Base-by-base conservation (phyloP, 64 coral and sea anemone species). In the Pachyseris speciosa region DNA sequence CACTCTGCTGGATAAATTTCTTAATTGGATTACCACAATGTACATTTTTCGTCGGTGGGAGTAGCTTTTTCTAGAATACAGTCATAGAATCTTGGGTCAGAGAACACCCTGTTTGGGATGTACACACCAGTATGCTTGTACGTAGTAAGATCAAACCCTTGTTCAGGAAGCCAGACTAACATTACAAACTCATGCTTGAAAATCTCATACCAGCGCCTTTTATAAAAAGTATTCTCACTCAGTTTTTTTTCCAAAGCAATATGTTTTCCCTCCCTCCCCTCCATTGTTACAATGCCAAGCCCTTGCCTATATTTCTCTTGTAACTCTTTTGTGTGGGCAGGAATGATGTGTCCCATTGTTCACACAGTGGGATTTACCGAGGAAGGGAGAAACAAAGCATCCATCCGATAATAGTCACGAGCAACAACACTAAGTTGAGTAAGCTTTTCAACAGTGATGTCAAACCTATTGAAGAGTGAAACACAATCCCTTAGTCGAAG, bases 161-260 rank as follows among this genome's bases (percentile, higher is more conserved):
- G 69, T 50, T 72, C 25, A 68, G 83, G 43, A 31, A 85, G 67
- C 64, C 83, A 83, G 11, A 85, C 47, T 11, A 85, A 47, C 83
- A 73, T 87, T 30, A 87, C 84, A 87, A 83, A 83, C 78, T 83
- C 52, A 63, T 83, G 78, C 78, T 63, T 20, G 22, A 80, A 80
- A 57, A 80, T 80, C 2, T 80, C 75, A 80, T 53, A 80, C 75
- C 48, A 80, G 48, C 57, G 75, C 45, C 34, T 80, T 80, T 80
- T 80, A 80, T 28, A 25, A 52, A 36, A 53, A 17, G 45, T 80
- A 57, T 80, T 80, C 42, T 80, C 47, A 6, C 45, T 53, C 42
- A 80, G 78, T 83, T 83, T 83, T 39, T 83, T 83, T 39, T 83
- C 59, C 51, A 83, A 40, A 40, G 60, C 78, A 83, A 83, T 59